Percentiles rank a stretch among this genome's conserved stretches.
phyloP scores from a whole-genome alignment of 2,888 invertebrate species.

The Xylota segnis region DNA sequence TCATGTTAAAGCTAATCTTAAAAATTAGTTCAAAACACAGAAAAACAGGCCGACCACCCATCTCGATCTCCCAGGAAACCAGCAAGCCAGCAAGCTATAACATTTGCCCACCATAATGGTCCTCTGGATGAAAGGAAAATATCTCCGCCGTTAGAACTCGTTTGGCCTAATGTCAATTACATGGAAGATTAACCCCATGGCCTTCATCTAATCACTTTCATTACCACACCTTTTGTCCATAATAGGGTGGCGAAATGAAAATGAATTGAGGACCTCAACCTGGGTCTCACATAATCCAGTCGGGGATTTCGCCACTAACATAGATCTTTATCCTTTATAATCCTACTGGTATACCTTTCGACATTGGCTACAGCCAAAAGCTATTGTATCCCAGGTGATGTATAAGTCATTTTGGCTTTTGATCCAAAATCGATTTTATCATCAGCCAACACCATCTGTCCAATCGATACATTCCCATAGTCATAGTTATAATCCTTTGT shows the following conservation, averaged over 20 bases:
- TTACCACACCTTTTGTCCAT: constrained; percentile 69
- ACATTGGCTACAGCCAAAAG: too few relatives aligned
- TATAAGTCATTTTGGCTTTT: constrained; percentile 66
- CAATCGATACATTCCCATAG: constrained; percentile 53
- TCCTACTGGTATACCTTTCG: constrained; percentile 38
- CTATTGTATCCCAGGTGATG: constrained; percentile 59
- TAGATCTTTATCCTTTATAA: constrained; percentile 70
- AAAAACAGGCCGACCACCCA: not conserved
- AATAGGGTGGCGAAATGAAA: constrained; percentile 60
- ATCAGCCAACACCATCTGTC: constrained; percentile 48
- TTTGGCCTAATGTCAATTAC: constrained; percentile 67
- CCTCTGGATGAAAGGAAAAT: not conserved
- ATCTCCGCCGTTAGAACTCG: constrained; percentile 23
- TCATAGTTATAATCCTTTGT: constrained; percentile 67
- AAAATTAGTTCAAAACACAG: constrained; percentile 15
- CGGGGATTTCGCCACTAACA: constrained; percentile 23
- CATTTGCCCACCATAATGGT: not conserved
- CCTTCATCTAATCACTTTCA: constrained; percentile 72
- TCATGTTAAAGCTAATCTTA: constrained; percentile 21
- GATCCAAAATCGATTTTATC: constrained; percentile 74
- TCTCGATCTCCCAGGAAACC: too few relatives aligned
- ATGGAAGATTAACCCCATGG: constrained; percentile 66
- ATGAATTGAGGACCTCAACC: constrained; percentile 51
- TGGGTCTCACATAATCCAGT: constrained; percentile 37
- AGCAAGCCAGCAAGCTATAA: too few relatives aligned